Evolutionary conservation across 2,113 vertebrate species (phyloP).

Genomic region (Corythoichthys intestinalis): DNA sequence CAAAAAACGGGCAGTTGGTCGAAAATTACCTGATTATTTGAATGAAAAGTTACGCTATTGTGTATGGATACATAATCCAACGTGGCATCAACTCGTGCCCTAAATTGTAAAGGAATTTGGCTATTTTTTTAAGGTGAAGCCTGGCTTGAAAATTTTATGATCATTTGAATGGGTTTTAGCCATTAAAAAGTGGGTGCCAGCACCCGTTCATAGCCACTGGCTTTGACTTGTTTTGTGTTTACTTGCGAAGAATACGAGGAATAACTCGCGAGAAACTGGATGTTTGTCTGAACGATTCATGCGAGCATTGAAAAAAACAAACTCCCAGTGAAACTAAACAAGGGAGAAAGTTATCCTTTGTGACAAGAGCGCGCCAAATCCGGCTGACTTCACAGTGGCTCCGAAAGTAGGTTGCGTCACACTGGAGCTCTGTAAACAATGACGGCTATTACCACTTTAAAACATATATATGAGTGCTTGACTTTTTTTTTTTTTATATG

Average conservation of each 20-base stretch:
- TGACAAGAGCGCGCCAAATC: slow-evolving; percentile 66
- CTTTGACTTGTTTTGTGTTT: slow-evolving; percentile 60
- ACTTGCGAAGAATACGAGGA: neutral
- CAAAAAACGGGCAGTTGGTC: too few relatives aligned
- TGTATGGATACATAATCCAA: too few relatives aligned
- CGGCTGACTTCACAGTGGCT: slow-evolving; percentile 66
- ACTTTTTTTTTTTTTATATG: neutral
- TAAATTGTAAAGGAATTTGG: too few relatives aligned
- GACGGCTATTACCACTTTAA: slow-evolving; percentile 39
- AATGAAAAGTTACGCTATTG: too few relatives aligned
- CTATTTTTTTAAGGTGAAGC: too few relatives aligned
- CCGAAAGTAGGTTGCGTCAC: slow-evolving; percentile 68
- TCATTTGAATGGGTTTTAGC: too few relatives aligned
- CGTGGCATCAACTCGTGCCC: too few relatives aligned
- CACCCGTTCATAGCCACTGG: neutral
- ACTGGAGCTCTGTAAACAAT: slow-evolving; percentile 54
- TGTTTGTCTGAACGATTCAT: slow-evolving; percentile 78
- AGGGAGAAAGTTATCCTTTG: slow-evolving; percentile 72
- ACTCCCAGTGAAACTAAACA: slow-evolving; percentile 75
- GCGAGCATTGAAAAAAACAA: slow-evolving; percentile 67
- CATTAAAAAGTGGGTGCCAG: too few relatives aligned
- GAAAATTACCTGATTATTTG: too few relatives aligned
- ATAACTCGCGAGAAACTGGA: slow-evolving; percentile 51
- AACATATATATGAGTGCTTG: neutral
- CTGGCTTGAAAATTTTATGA: too few relatives aligned